Base-by-base conservation (phyloP, 2,888 invertebrate species). In the Drosophila aldrichi region DNA sequence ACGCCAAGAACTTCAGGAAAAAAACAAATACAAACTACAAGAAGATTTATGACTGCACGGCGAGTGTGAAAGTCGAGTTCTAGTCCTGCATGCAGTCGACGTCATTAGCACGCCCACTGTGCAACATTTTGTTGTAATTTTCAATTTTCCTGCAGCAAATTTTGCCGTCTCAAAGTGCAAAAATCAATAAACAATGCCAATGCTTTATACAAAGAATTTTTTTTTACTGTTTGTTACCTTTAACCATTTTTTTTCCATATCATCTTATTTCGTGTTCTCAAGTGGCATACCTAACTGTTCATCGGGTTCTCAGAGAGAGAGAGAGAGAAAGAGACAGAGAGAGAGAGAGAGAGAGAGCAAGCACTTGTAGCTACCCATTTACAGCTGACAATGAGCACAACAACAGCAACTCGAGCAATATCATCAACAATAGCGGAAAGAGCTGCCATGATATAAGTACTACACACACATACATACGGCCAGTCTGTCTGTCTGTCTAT, bases 161-260 rank as follows among this genome's bases (percentile, higher is more conserved):
- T 44, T 22, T 6, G n/a, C 16, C 9, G 16, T n/a, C 66, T 62
- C 58, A 67, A 74, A 73, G 82, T 89, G 90, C 84, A 84, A 88
- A 89, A 89, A 83, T 89, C 89, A 67, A 83, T 83, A 81, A 85
- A 89, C 82, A 89, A 87, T 84, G 73, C 58, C 51, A 59, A n/a
- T n/a, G 32, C 44, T 78, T 65, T 60, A 48, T 56, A 79, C 81
- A 81, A 79, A 65, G 79, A 34, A 25, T 55, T 60, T 77, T 60
- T 32, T 49, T 12, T 7, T 18, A 12, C 18, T 18, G 32, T 46
- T 57, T 65, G 81, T 81, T 70, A 58, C 74, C 38, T 63, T 62
- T 60, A 77, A 60, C 43, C 49, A 59, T 54, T 59, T 57, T 66
- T 46, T 48, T 29, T 48, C 10, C 70, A 65, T 48, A 62, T 87